Base-by-base conservation (phyloP, 2,113 vertebrate species). In the Actinemys pallida region DNA sequence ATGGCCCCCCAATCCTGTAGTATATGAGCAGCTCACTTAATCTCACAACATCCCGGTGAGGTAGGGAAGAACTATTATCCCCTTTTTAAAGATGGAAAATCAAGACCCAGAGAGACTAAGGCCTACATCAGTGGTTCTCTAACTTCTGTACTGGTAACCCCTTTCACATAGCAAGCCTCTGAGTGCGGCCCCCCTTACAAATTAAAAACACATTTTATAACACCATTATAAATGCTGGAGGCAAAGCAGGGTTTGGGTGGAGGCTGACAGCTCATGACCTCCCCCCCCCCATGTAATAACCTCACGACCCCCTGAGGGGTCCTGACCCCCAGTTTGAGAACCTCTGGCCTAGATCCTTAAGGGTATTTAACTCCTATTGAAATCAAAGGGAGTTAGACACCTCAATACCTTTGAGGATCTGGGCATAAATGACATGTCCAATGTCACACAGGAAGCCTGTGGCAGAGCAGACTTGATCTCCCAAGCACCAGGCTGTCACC, bases 381-480 rank as follows among this genome's bases (percentile, higher is more conserved):
- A 39, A 39, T 72, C 35, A 39, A 39, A 9, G 10, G 19, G n/a
- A 72, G 20, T 72, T 72, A 72, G 65, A 72, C 65, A 72, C 65
- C 35, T 39, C n/a, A 39, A 20, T 39, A 39, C n/a, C 65, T 72
- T 39, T 39, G 65, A 39, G 65, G n/a, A 5, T 17, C 19, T 72
- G 65, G 65, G n/a, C 65, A 39, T 22, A 72, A 39, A 52, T 75
- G 59, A 17, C 83, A 75, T 5, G 0, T 0, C 7, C 0, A 0
- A 62, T 57, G n/a, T 22, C 57, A 35, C 5, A 39, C 57, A 89
- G 35, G 59, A 83, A 75, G 62, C 47, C 69, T 4, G 65, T 2
- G 45, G 17, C 11, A 20, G 35, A 75, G 69, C 0, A 0, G 79
- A 84, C 17, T 19, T 69, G 35, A 81, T 72, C 57, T 59, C 31